phyloP scores from a whole-genome alignment of 2,888 invertebrate species.

The Eristalis tenax region DNA sequence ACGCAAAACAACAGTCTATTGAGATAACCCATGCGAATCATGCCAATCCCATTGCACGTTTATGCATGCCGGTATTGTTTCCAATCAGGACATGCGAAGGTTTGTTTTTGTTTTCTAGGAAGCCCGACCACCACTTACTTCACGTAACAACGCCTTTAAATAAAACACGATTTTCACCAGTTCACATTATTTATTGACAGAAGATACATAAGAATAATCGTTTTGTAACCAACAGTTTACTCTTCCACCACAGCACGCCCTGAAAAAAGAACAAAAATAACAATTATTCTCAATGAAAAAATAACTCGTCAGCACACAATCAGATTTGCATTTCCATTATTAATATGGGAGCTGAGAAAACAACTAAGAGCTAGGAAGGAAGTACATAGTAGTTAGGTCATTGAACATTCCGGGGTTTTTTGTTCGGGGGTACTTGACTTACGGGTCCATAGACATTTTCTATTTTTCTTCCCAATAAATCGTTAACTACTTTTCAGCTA shows the following conservation, averaged over 20 bases:
- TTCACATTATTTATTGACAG: not conserved
- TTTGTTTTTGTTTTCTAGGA: not conserved
- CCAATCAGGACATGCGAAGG: not conserved
- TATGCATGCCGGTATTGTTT: not conserved
- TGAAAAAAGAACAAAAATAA: not conserved
- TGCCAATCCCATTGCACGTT: not conserved
- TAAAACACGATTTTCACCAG: not conserved
- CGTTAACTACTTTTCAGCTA: slow-evolving; percentile 75
- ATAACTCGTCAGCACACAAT: not conserved
- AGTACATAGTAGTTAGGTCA: slow-evolving; percentile 35
- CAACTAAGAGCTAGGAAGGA: not conserved
- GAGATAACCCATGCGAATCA: not conserved
- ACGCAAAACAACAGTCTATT: not conserved
- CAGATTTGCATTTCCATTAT: slow-evolving; percentile 1
- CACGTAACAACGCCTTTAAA: not conserved
- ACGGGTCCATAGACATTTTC: slow-evolving; percentile 31
- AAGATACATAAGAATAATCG: not conserved
- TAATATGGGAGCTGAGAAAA: slow-evolving; percentile 37
- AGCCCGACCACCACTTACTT: not conserved
- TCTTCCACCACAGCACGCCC: not conserved
- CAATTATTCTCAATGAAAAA: not conserved
- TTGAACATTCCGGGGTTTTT: slow-evolving; percentile 24
- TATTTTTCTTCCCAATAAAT: not conserved
- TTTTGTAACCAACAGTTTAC: not conserved
- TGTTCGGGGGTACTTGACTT: slow-evolving; percentile 43